These are phyloP conservation scores for Zaprionus kolodkinae DNA, from an alignment of 1,140 invertebrate species.

Conservation along the genomic window DNA sequence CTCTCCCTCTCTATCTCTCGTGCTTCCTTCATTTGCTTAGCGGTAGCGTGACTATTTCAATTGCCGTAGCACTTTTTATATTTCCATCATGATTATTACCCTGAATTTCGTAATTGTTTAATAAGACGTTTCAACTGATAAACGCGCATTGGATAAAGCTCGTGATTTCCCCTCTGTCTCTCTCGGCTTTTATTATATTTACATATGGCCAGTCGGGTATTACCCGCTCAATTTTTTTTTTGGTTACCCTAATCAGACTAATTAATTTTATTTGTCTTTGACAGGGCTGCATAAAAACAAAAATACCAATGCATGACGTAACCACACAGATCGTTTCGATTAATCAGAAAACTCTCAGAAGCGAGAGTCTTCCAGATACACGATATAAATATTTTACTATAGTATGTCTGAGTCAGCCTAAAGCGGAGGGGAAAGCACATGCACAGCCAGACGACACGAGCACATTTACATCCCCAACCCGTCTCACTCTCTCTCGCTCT, in stretches of 20 bases:
- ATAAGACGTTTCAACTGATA: background rate
- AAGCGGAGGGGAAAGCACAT: constrained; percentile 10
- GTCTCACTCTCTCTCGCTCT: background rate
- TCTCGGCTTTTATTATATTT: background rate
- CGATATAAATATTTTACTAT: background rate
- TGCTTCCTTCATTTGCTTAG: background rate
- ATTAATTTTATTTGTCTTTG: constrained; percentile 13
- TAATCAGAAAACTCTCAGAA: constrained; percentile 23
- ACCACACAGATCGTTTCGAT: constrained; percentile 24
- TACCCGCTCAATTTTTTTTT: background rate
- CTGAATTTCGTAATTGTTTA: constrained; percentile 3
- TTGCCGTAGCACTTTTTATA: constrained; percentile 5
- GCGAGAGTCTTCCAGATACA: constrained; percentile 1
- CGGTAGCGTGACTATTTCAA: constrained; percentile 45
- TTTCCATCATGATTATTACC: constrained; percentile 2
- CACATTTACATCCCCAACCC: background rate
- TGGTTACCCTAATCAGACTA: background rate
- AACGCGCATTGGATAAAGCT: background rate
- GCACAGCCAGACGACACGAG: background rate
- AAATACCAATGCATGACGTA: constrained; percentile 39
- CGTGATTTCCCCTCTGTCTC: background rate
- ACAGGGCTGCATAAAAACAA: background rate
- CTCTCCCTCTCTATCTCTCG: background rate
- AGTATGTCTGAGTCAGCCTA: constrained; percentile 22
- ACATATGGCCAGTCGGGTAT: background rate